Base-by-base conservation (phyloP, 2,113 vertebrate species). In the Etheostoma spectabile region DNA sequence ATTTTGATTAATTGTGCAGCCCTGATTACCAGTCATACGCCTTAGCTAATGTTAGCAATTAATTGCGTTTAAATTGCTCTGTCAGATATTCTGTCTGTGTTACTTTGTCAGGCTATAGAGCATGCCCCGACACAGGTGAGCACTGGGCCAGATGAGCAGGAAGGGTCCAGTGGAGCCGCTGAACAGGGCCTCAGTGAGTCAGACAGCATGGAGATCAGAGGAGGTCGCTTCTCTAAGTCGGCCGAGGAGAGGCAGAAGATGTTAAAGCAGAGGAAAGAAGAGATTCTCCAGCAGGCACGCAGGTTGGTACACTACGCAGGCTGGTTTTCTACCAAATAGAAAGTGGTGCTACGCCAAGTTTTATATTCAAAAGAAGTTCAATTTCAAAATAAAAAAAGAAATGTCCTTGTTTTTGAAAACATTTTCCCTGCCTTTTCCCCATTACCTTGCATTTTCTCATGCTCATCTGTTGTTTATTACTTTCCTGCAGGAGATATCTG, bases 201-300 rank as follows among this genome's bases (percentile, higher is more conserved):
- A 0, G 96, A 98, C 56, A 97, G 96, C 92, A 96, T 98, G 68
- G 98, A 99, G 90, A 96, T 95, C 59, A 95, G 97, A 77, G 98
- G 98, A 6, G 97, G 98, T 85, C 97, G 98, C 83, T 99, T 99
- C 79, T 99, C 98, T 2, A 99, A 99, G 93, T 99, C 98, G 0
- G 97, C 98, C 0, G 98, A 99, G 0, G 98, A 99, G 90, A 95
- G 98, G 48, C 98, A 99, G 93, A 96, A 96, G 19, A 99, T 99
- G 97, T 77, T 99, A 35, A 93, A 95, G 15, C 98, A 98, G 91
- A 95, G 98, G 11, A 99, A 99, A 93, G 98, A 99, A 21, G 97
- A 99, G 76, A 90, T 99, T 76, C 87, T 99, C n/a, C 97, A 96
- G 65, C 96, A 99, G 68, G 98, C 98, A 11, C 96, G 98, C 80